phyloP scores from a whole-genome alignment of 2,888 invertebrate species.

The Dolichomitus sp. region DNA sequence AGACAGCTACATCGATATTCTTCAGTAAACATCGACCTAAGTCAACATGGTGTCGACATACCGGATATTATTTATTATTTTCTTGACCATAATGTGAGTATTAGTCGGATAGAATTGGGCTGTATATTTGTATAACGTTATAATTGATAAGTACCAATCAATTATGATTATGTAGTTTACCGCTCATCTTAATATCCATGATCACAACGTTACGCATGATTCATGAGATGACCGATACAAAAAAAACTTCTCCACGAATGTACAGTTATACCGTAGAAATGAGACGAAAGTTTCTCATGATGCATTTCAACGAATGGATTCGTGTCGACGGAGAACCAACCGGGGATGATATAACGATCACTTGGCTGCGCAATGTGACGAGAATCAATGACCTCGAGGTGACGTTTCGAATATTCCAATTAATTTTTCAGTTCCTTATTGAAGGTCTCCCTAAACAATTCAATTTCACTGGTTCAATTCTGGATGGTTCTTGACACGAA shows the following conservation, averaged over 20 bases:
- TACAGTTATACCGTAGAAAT: conserved; percentile 43
- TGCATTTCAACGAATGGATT: conserved; percentile 58
- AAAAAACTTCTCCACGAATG: not conserved
- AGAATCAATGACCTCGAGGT: conserved; percentile 38
- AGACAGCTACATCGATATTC: conserved; percentile 10
- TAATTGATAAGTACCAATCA: not conserved
- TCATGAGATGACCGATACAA: not conserved
- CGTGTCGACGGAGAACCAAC: conserved; percentile 55
- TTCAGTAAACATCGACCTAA: not conserved
- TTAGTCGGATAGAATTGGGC: not conserved
- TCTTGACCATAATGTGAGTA: conserved; percentile 25
- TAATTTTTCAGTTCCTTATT: not conserved
- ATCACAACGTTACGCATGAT: not conserved
- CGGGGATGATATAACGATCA: conserved; percentile 27
- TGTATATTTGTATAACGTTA: not conserved
- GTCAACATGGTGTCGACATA: conserved; percentile 15
- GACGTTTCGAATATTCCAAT: not conserved
- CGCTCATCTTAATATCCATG: conserved; percentile 3
- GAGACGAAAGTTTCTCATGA: conserved; percentile 52
- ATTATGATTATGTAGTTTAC: not conserved
- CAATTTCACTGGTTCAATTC: not conserved
- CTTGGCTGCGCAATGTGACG: conserved; percentile 50
- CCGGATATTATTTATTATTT: conserved; percentile 7
- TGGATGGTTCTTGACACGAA: conserved; percentile 4
- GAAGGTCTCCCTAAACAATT: not conserved